phyloP scores from a whole-genome alignment of 2,113 vertebrate species.

The Crotalus tigris region DNA sequence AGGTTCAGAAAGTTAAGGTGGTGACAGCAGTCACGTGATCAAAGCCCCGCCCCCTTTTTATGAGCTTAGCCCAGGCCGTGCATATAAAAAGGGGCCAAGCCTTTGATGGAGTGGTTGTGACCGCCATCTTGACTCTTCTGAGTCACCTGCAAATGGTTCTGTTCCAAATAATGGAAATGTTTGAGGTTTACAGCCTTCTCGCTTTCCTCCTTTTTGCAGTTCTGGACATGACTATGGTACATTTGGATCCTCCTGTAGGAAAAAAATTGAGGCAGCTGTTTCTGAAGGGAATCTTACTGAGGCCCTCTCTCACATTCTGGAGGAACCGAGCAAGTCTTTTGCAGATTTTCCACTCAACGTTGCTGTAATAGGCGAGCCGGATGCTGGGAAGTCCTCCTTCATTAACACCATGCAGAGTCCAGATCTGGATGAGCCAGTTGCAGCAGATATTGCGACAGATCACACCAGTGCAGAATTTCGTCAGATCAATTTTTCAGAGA shows the following conservation, averaged over 20 bases:
- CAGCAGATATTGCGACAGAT: conserved; percentile 30
- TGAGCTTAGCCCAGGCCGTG: background rate
- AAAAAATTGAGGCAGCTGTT: background rate
- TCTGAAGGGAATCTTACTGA: background rate
- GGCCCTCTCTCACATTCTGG: background rate
- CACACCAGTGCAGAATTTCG: conserved; percentile 31
- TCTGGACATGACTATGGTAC: background rate
- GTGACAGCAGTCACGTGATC: background rate
- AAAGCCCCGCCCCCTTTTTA: background rate
- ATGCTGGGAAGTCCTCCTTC: conserved; percentile 46
- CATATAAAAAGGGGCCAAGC: background rate
- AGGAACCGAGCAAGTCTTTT: background rate
- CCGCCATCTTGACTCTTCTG: background rate
- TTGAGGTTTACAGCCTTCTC: background rate
- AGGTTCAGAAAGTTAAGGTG: background rate
- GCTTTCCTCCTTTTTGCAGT: background rate
- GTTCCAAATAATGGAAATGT: background rate
- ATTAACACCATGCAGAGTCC: conserved; percentile 52
- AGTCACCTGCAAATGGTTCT: background rate
- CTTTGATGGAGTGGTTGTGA: background rate
- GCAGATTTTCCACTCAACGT: background rate
- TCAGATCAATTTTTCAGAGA: conserved; percentile 54
- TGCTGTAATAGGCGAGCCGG: conserved; percentile 31
- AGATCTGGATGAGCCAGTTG: conserved; percentile 20
- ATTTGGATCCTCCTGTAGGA: no score